Percentiles rank a stretch among this genome's conserved stretches.
Evolutionary conservation across 2,113 vertebrate genomes (phyloP).

Genomic region (Mesitornis unicolor): DNA sequence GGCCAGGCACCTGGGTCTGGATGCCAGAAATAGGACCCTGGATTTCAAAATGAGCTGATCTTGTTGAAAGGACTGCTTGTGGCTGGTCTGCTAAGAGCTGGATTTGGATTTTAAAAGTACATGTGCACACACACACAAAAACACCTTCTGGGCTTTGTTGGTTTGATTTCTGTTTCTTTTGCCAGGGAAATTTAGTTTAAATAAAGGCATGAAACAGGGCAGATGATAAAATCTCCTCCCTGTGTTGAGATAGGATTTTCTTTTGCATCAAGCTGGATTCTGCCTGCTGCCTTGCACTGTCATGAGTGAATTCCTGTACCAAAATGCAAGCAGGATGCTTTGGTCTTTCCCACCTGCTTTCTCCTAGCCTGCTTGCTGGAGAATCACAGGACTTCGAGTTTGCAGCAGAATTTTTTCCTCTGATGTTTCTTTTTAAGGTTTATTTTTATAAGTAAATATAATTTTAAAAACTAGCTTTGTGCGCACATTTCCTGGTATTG

Average conservation of each 20-base stretch:
- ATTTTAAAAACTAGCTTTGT: not conserved
- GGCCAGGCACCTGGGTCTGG: not conserved
- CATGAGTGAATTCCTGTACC: not conserved
- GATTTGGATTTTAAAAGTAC: not conserved
- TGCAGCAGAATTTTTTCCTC: not conserved
- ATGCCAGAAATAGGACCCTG: not conserved
- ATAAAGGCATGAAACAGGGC: not conserved
- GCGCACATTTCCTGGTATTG: not conserved
- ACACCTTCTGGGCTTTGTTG: not conserved
- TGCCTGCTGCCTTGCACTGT: not conserved
- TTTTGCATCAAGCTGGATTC: not conserved
- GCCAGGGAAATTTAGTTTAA: not conserved
- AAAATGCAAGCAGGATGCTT: not conserved
- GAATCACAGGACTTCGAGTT: not conserved
- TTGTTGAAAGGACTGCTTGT: not conserved
- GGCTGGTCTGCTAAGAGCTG: not conserved
- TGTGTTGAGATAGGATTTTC: not conserved
- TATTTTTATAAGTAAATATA: not conserved
- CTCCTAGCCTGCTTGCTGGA: not conserved
- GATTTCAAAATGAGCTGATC: conserved; percentile 10
- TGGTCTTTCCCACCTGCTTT: not conserved
- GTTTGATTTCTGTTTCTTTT: not conserved
- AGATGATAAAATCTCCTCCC: not conserved
- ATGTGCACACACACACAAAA: not conserved
- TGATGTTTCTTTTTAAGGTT: not conserved